Base-by-base conservation (phyloP, 2,888 invertebrate genomes). In the Hyalella azteca region DNA sequence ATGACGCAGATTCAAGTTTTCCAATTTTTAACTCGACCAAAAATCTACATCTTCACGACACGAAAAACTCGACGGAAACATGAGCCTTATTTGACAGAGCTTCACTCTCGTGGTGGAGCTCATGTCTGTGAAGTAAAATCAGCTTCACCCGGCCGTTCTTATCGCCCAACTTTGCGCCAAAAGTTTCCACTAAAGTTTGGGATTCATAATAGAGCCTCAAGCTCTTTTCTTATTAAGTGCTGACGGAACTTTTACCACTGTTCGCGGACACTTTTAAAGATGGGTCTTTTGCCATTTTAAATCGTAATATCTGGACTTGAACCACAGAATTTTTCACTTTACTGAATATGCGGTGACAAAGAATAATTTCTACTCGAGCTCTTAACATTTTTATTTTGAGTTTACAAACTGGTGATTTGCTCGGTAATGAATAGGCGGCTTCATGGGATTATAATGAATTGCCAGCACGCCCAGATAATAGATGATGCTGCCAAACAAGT, bases 191-290 rank as follows among this genome's bases (percentile, higher is more conserved):
- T 29, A 36, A 66, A 66, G 66, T 66, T 66, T 36, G 19, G 36
- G 66, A 66, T 66, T 66, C 66, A 66, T 66, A 66, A 66, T 66
- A 22, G 66, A 66, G 66, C 66, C 19, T 66, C 66, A 36, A 36
- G 32, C 29, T 66, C 66, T 66, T 66, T 66, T 66, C 66, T 66
- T 36, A 36, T 36, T 36, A 66, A 66, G 66, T 66, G 66, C 36
- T 66, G 66, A 66, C 66, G 22, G 36, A 66, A 66, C 66, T 36
- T 66, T 66, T 36, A 19, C 26, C 36, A 4, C 36, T 36, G 36
- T 66, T 66, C 29, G 32, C 5, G 15, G 32, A 19, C 66, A 11
- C 66, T 13, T 66, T 66, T 36, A 36, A 66, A 66, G 29, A 54
- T 22, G 9, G 22, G 54, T 54, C 45, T 45, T 54, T 29, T 22